Conservation (phyloP, 1,140 invertebrate genomes). For the Plodia interpunctella region DNA sequence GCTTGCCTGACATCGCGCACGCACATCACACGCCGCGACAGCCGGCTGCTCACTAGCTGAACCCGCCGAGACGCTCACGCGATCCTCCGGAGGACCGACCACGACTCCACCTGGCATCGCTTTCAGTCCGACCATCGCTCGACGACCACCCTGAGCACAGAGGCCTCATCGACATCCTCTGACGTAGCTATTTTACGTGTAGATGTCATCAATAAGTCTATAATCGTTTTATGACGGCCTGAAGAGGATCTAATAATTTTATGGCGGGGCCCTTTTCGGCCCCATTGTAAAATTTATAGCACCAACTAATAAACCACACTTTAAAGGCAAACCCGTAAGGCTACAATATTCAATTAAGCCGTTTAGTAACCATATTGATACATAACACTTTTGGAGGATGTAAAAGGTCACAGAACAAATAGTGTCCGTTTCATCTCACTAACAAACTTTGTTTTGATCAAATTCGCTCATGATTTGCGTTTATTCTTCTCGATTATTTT, state of each 20-base stretch:
- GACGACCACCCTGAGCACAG: slow-evolving; percentile 36
- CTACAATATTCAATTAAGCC: slow-evolving; percentile 45
- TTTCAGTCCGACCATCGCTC: slow-evolving; percentile 55
- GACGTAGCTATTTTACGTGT: slow-evolving; percentile 42
- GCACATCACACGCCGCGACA: slow-evolving; percentile 60
- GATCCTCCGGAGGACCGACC: slow-evolving; percentile 40
- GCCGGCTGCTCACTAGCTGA: slow-evolving; percentile 58
- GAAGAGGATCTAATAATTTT: slow-evolving; percentile 52
- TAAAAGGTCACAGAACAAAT: slow-evolving; percentile 65
- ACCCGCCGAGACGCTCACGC: slow-evolving; percentile 34
- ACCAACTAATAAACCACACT: slow-evolving; percentile 35
- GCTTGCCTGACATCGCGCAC: slow-evolving; percentile 70
- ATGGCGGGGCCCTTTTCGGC: slow-evolving; percentile 68
- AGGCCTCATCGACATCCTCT: slow-evolving; percentile 58
- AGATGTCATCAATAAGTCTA: slow-evolving; percentile 43
- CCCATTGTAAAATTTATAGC: slow-evolving; percentile 59
- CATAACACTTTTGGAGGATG: slow-evolving; percentile 39
- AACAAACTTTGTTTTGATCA: slow-evolving; percentile 24
- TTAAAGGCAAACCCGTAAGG: slow-evolving; percentile 28
- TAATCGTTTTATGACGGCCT: slow-evolving; percentile 55
- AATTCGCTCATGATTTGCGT: slow-evolving; percentile 9
- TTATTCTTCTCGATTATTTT: slow-evolving; percentile 9
- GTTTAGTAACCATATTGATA: slow-evolving; percentile 54
- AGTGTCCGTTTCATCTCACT: slow-evolving; percentile 43
- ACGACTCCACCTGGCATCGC: slow-evolving; percentile 54